Evolutionary conservation across 1,140 invertebrate species (phyloP).

Genomic region (Argopecten irradians): DNA sequence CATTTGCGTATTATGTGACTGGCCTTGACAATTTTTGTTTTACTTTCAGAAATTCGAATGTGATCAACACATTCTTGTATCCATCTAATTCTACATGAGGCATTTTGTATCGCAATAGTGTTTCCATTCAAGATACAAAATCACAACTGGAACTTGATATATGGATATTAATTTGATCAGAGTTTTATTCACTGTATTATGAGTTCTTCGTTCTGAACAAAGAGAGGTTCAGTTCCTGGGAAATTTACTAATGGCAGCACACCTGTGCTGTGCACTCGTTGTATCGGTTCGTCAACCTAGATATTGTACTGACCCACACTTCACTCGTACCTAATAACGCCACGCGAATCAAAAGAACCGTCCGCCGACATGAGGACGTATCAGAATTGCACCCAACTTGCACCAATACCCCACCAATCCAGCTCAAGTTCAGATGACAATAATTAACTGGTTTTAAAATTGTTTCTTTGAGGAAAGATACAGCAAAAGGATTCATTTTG

Average conservation of each 20-base stretch:
- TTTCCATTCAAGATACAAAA: too few relatives aligned
- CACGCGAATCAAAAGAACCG: background rate
- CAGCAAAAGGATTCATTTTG: background rate
- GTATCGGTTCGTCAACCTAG: background rate
- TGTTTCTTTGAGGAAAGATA: conserved; percentile 22
- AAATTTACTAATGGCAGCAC: background rate
- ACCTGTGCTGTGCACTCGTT: background rate
- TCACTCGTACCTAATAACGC: background rate
- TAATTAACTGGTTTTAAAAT: conserved; percentile 11
- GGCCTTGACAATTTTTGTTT: too few relatives aligned
- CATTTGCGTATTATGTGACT: too few relatives aligned
- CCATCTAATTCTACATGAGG: too few relatives aligned
- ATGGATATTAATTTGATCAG: too few relatives aligned
- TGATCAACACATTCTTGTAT: too few relatives aligned
- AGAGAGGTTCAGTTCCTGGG: background rate
- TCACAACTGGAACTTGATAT: too few relatives aligned
- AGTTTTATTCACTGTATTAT: background rate
- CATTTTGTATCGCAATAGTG: too few relatives aligned
- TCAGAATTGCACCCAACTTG: background rate
- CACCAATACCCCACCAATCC: background rate
- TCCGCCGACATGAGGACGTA: background rate
- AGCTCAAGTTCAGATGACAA: conserved; percentile 1
- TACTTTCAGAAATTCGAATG: too few relatives aligned
- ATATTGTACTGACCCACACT: background rate
- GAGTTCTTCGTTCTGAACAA: background rate